Base-by-base conservation (phyloP, 2,888 invertebrate species). In the Eledona agricola region DNA sequence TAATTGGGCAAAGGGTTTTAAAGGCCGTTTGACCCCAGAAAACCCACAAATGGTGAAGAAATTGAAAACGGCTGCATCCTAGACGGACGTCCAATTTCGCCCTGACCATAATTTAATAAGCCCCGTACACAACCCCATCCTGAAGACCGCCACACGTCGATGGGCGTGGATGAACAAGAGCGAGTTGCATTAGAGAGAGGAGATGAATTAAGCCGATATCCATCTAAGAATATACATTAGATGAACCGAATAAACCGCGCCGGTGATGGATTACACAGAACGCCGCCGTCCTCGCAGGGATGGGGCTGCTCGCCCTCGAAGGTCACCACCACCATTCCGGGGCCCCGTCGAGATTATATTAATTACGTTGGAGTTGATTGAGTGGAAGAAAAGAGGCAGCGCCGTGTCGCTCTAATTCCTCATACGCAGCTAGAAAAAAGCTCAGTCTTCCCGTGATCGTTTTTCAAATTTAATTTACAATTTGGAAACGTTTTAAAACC, bases 181-280 rank as follows among this genome's bases (percentile, higher is more conserved):
- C 57, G 38, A 51, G 53, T 53, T 63, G 58, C 63, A 63, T 64
- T 63, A 66, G 57, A 59, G n/a, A n/a, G 52, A 58, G 56, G 60
- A 60, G 62, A 64, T 62, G 63, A 66, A 66, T 64, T 63, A 63
- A 63, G 61, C 63, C 62, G 66, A 66, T 66, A 65, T 62, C 54
- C 57, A 65, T 65, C 65, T 63, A 59, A 60, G 55, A 60, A 57
- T 56, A 59, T 55, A 60, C 55, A 64, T 61, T 64, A 62, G 59
- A 59, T 50, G 55, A 50, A 52, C 51, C 51, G 51, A 55, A 51
- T 54, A 55, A 59, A 54, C 52, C 45, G 38, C 52, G 54, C 43
- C 51, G 45, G 55, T 59, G 57, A 59, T 59, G 55, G 59, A 59
- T 59, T 57, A 59, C 40, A 53, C 42, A 37, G 42, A 28, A 38